Conservation (phyloP, 2,888 invertebrate species). For the Sisyra nigra region DNA sequence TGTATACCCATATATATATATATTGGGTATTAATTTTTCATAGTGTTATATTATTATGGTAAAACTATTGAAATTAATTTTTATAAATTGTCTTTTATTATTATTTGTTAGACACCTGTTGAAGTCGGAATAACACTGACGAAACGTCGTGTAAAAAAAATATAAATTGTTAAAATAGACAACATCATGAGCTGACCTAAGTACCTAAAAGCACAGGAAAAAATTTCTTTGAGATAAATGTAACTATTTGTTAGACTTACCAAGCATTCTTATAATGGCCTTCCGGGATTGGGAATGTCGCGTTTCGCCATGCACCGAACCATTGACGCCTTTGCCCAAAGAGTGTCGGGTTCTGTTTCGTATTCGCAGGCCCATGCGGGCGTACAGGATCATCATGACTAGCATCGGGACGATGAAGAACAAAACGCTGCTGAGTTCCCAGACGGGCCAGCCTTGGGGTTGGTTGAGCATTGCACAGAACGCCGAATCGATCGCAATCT, state of each 20-base stretch:
- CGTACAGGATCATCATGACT: conserved; percentile 62
- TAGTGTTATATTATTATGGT: too few relatives aligned
- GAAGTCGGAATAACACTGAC: too few relatives aligned
- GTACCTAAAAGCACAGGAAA: too few relatives aligned
- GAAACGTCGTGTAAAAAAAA: too few relatives aligned
- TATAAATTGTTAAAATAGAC: too few relatives aligned
- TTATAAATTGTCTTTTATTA: too few relatives aligned
- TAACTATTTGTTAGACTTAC: conserved; percentile 31
- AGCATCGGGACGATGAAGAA: conserved; percentile 65
- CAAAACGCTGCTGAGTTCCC: conserved; percentile 64
- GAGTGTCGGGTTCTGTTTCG: conserved; percentile 30
- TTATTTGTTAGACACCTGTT: too few relatives aligned
- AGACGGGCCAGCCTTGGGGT: conserved; percentile 46
- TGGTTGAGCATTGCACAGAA: conserved; percentile 58
- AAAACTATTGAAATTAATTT: too few relatives aligned
- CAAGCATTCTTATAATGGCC: conserved; percentile 64
- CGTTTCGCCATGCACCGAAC: conserved; percentile 53
- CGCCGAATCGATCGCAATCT: conserved; percentile 44
- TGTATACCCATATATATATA: too few relatives aligned
- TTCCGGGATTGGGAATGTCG: conserved; percentile 53
- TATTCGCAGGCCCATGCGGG: conserved; percentile 60
- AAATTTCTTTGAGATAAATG: conserved; percentile 2
- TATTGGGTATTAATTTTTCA: too few relatives aligned
- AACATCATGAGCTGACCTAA: too few relatives aligned
- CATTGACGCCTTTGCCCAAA: conserved; percentile 33